A percentile compares a stretch with the other conserved stretches of the same genome.
These are phyloP conservation scores for Operophtera brumata DNA, from an alignment of 2,888 invertebrate species.

Conservation along the genomic window DNA sequence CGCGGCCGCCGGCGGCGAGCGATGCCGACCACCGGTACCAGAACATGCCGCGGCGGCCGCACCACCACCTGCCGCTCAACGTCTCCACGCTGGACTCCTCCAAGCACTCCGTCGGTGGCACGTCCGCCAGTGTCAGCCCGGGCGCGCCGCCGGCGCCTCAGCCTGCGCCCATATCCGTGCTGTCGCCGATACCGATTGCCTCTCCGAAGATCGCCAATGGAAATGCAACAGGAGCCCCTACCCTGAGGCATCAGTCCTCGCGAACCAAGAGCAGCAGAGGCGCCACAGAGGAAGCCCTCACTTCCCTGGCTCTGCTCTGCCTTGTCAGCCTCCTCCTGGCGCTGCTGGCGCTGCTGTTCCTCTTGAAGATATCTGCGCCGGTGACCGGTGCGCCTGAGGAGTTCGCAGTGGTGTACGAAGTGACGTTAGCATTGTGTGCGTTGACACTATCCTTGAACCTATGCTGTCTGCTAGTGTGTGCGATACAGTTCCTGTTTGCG, in stretches of 20 bases:
- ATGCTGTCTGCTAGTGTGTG: constrained; percentile 95
- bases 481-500: constrained; percentile 96
- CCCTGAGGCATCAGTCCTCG: constrained; percentile 47
- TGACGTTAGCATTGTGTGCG: constrained; percentile 93
- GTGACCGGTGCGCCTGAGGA: constrained; percentile 85
- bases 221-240: constrained; percentile 80
- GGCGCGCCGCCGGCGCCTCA: constrained; percentile 59
- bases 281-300: constrained; percentile 86
- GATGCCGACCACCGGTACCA: constrained; percentile 79
- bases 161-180: constrained; percentile 49
- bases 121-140: constrained; percentile 80
- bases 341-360: constrained; percentile 90
- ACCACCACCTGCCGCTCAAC: constrained; percentile 83
- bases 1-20: constrained; percentile 78
- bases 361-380: constrained; percentile 90
- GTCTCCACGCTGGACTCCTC: constrained; percentile 84
- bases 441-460: constrained; percentile 93
- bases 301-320: constrained; percentile 91
- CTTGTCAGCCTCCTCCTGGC: constrained; percentile 92
- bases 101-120: constrained; percentile 83
- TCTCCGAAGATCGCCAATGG: constrained; percentile 75
- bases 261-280: constrained; percentile 64
- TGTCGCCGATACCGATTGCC: constrained; percentile 56
- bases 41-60: constrained; percentile 81
- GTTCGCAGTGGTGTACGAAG: constrained; percentile 94